Evolutionary conservation across 2,888 invertebrate genomes (phyloP), one percentile per base, ranked within the genome.

Genomic region (Pheosia tremula): DNA sequence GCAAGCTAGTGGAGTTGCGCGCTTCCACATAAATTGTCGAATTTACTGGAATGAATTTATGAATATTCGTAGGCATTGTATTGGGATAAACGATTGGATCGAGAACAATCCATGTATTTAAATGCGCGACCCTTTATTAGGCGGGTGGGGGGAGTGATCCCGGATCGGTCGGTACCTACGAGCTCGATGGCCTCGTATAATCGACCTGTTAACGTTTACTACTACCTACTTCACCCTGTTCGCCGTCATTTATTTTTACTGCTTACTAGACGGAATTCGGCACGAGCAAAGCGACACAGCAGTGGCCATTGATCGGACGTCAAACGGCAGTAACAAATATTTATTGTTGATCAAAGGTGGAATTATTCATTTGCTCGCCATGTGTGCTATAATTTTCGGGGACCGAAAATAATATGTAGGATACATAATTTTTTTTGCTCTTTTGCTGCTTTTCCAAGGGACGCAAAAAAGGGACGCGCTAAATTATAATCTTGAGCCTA

Each of bases 111-210:
- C 86, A 87, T 87, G 86, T 85, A 90, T 93, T 91, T 91, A 89
- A 92, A 92, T 93, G 88, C 84, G 87, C 85, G 87, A 85, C 87
- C 89, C 89, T 86, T 90, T 90, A 93, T 92, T 90, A 91, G 87
- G 85, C 78, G 79, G 80, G 83, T 81, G 77, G 80, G 69, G 77
- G 74, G 74, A 80, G 77, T 72, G 79, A 78, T 77, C 80, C 81
- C 81, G 80, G 79, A 78, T 78, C 84, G 78, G 79, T 80, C 74
- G 84, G 81, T 82, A 81, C 72, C 49, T 64, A 62, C 85, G 80
- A 81, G 79, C 82, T 83, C 84, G 86, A 89, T 87, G 84, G 86
- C 80, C 81, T 84, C 88, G 85, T 84, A 90, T 91, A 90, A 90
- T 91, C 90, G 89, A 86, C 87, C 90, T 87, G 87, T 87, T 91